A percentile compares a stretch with the other conserved stretches of the same genome.
phyloP scores from a whole-genome alignment of 2,797 vertebrate genomes.

The Spizella passerina region DNA sequence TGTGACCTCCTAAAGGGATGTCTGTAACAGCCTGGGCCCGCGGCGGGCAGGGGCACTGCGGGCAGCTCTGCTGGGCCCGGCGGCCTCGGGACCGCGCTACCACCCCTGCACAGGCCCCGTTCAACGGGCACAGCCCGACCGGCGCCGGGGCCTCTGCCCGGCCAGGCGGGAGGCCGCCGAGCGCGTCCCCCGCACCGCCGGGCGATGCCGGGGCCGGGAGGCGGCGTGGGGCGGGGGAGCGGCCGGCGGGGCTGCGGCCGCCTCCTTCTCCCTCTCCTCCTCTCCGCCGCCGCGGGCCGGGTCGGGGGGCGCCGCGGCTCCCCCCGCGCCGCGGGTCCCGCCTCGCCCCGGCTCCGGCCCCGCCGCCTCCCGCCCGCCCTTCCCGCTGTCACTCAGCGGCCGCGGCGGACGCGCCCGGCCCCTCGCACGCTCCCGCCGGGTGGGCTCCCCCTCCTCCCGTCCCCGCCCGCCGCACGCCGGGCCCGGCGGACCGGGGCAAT shows the following conservation, averaged over 20 bases:
- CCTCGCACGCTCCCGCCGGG: neutral
- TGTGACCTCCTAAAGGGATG: neutral
- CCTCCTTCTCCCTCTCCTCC: neutral
- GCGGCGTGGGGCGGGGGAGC: neutral
- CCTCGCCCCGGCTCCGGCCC: neutral
- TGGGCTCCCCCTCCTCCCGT: neutral
- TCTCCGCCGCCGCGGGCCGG: neutral
- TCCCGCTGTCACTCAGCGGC: neutral
- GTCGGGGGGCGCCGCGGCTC: neutral
- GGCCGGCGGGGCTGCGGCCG: neutral
- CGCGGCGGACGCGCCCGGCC: neutral
- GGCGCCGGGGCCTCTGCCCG: neutral
- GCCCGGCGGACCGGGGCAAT: neutral
- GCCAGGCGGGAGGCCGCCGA: neutral
- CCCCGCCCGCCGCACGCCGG: neutral
- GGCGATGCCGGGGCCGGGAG: neutral
- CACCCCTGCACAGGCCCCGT: neutral
- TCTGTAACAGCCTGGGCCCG: neutral
- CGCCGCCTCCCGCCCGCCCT: neutral
- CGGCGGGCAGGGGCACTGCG: neutral
- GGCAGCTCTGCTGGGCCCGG: neutral
- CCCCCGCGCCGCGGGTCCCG: neutral
- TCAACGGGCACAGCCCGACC: neutral
- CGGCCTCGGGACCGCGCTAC: neutral
- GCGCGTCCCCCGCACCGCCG: neutral